Base-by-base conservation (phyloP, 2,113 vertebrate species). In the Coptodon bakossiorum region DNA sequence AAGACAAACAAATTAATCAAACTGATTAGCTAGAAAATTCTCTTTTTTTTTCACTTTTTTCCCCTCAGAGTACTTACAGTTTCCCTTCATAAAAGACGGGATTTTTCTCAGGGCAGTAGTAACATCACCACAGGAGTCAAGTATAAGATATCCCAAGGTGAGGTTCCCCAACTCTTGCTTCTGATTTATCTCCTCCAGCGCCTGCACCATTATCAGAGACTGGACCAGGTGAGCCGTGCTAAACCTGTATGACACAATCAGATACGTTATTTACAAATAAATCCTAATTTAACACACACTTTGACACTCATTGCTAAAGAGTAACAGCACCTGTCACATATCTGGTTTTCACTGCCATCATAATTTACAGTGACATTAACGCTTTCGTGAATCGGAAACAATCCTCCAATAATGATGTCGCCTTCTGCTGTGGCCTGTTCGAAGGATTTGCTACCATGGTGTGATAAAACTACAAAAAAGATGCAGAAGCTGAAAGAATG, bases 101-200 rank as follows among this genome's bases (percentile, higher is more conserved):
- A 56, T 61, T 31, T 57, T 50, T 22, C 36, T 81, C 31, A 91
- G 31, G 6, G 92, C 88, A 22, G 90, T 93, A 63, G 88, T 85
- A 24, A 81, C 54, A 2, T 94, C 85, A 24, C 82, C 45, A 24
- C 93, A 94, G 36, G 95, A 89, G 63, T 93, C 92, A 43, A 89
- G 45, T 54, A 93, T 89, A 31, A 8, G 73, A 86, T 94, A 95
- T 48, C 94, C 93, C 61, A 95, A 82, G 27, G 59, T 93, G 3
- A 93, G 85, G 27, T 91, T 91, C 9, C 88, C 90, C 52, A 95
- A 71, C 34, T 88, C 56, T 7, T 80, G 36, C 3, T 57, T 93
- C 48, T 80, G 57, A 68, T 95, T 94, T 40, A 92, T 76, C 4
- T 80, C 59, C 80, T 95, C 90, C 34, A 94, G 90, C 2, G 80